phyloP scores from a whole-genome alignment of 1,140 invertebrate genomes.

The Vanessa tameamea region DNA sequence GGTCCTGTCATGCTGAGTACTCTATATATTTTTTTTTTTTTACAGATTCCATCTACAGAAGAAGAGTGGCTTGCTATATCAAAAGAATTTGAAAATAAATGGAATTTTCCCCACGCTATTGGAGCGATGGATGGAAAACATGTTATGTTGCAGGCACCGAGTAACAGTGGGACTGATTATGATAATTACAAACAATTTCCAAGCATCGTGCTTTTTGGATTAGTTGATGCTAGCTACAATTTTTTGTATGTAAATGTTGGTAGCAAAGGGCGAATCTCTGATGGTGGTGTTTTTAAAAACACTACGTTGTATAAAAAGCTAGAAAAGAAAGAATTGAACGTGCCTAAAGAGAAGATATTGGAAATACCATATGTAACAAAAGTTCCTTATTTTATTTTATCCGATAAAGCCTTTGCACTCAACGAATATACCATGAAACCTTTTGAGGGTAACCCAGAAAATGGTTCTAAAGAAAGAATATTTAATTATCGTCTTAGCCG shows the following conservation, averaged over 20 bases:
- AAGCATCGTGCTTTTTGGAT: slow-evolving; percentile 10
- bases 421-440: slow-evolving; percentile 20
- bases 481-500: slow-evolving; percentile 28
- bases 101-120: no score
- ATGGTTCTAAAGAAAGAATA: slow-evolving; percentile 28
- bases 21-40: no score
- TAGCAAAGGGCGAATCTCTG: slow-evolving; percentile 9
- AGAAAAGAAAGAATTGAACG: background rate
- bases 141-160: slow-evolving; percentile 4
- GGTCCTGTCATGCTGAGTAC: no score
- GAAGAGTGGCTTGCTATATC: no score
- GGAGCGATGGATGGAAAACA: no score
- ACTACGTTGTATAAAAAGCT: slow-evolving; percentile 8
- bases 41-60: no score
- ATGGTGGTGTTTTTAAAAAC: slow-evolving; percentile 18
- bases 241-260: slow-evolving; percentile 12
- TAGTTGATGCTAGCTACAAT: slow-evolving; percentile 17
- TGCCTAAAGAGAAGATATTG: background rate
- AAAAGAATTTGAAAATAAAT: no score
- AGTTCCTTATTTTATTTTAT: slow-evolving; percentile 20
- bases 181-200: slow-evolving; percentile 5
- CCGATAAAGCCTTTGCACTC: slow-evolving; percentile 12
- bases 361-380: background rate
- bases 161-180: slow-evolving; percentile 9
- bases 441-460: slow-evolving; percentile 15